Evolutionary conservation across 92 coral and sea anemone species (phyloP), one percentile per base, ranked within the genome.

Genomic region (Palythoa caribaeorum): DNA sequence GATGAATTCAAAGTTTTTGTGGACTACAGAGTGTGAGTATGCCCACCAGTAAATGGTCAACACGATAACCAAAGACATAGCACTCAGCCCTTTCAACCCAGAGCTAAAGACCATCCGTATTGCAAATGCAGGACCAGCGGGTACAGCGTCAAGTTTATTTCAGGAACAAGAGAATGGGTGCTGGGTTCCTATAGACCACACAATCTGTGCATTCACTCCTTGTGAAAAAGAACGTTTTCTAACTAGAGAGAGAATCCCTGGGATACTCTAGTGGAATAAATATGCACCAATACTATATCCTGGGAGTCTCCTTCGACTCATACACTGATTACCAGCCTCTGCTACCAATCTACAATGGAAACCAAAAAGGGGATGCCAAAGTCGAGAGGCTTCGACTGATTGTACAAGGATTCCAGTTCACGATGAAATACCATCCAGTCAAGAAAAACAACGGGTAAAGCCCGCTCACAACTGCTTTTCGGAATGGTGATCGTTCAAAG

Each of bases 1-100:
- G 47, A 40, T 2, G 47, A 40, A 40, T 40, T 2, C 6, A 40
- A 5, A 40, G 6, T 5, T 40, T 40, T 40, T 40, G 28, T 40
- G 47, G 47, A 57, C 15, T 4, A 57, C 65, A 57, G 63, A 57
- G 17, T 57, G 63, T 57, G 63, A 2, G 17, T 68, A 77, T 12
- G 90, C 78, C 59, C 77, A 28, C 85, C 19, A 87, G 36, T 77
- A 87, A 20, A 77, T 87, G 44, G 3, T 78, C 20, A 75, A 9
- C 21, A 62, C 85, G 57, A 75, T 62, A 60, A 87, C 83, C 57
- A 73, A 71, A 57, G 36, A 57, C 88, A 84, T 80, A 47, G 71
- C 47, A 44, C 71, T 4, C 28, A 51, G 53, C 3, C 6, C 17
- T 5, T 50, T 73, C 83, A 57, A 21, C 66, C 88, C 88, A 0